phyloP scores from a whole-genome alignment of 1,140 invertebrate genomes.

The Leptinotarsa texana region DNA sequence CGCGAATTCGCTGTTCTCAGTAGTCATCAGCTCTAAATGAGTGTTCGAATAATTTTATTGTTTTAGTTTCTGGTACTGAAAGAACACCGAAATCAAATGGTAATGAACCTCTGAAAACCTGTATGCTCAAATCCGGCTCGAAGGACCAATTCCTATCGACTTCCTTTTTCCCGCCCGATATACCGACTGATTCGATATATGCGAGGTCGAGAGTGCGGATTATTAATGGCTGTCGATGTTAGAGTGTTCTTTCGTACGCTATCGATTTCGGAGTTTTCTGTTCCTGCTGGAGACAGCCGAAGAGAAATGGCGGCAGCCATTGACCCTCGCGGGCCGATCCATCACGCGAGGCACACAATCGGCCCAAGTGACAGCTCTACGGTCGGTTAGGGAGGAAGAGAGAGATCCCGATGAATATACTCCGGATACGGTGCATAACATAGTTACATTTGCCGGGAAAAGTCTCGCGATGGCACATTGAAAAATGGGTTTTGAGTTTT shows the following conservation, averaged over 20 bases:
- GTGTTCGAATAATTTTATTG: too few relatives aligned
- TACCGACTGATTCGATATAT: not conserved
- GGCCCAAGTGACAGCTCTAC: slow-evolving; percentile 32
- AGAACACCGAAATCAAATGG: too few relatives aligned
- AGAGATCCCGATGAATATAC: slow-evolving; percentile 1
- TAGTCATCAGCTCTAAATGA: too few relatives aligned
- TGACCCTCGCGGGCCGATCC: slow-evolving; percentile 73
- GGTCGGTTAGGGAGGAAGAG: slow-evolving; percentile 28
- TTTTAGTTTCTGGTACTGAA: too few relatives aligned
- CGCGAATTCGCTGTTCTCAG: too few relatives aligned
- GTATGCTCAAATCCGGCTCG: not conserved
- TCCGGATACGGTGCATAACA: slow-evolving; percentile 61
- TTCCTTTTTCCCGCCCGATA: not conserved
- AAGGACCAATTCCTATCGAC: not conserved
- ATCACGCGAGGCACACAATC: slow-evolving; percentile 59
- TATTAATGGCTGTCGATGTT: slow-evolving; percentile 39
- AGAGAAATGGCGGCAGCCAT: slow-evolving; percentile 76
- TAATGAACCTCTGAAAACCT: too few relatives aligned
- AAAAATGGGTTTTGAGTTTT: too few relatives aligned
- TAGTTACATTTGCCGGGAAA: too few relatives aligned
- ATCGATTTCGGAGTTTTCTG: slow-evolving; percentile 46
- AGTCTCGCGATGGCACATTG: too few relatives aligned
- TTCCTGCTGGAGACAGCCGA: slow-evolving; percentile 58
- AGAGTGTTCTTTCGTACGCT: slow-evolving; percentile 40
- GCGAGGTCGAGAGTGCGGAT: slow-evolving; percentile 18